Evolutionary conservation across 2,888 invertebrate species (phyloP).

Genomic region (Volucella inanis): DNA sequence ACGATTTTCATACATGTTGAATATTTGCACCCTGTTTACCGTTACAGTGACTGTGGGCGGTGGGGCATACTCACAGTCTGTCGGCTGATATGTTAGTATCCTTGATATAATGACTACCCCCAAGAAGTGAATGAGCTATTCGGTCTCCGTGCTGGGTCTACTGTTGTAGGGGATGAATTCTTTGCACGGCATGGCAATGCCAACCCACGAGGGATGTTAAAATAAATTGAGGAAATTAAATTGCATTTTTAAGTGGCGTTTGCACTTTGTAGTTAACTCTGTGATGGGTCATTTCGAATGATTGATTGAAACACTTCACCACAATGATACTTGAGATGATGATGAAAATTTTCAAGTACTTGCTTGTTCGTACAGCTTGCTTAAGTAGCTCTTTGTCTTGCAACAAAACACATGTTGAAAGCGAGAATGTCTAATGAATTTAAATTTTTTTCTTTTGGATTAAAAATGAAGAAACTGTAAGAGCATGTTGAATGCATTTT

Average conservation of each 20-base stretch:
- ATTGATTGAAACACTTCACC: constrained; percentile 70
- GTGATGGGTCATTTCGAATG: constrained; percentile 71
- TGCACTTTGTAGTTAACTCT: constrained; percentile 71
- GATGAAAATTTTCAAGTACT: constrained; percentile 50
- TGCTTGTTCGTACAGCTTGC: not conserved
- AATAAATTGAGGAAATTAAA: constrained; percentile 75
- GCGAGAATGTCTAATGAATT: no score
- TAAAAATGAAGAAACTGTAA: no score
- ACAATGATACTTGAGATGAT: constrained; percentile 63
- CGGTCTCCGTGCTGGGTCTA: constrained; percentile 43
- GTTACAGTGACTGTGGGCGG: constrained; percentile 8
- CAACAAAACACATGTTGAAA: no score
- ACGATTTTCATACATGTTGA: constrained; percentile 74
- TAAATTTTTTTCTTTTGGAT: no score
- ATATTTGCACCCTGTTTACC: constrained; percentile 70
- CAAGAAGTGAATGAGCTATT: constrained; percentile 54
- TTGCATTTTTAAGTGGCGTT: constrained; percentile 75
- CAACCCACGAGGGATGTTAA: constrained; percentile 65
- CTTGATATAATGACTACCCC: not conserved
- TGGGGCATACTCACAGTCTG: not conserved
- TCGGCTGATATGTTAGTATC: not conserved
- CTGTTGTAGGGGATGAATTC: not conserved
- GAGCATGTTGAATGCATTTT: no score
- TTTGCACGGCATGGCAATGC: constrained; percentile 24
- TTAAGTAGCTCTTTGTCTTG: constrained; percentile 1